Percentiles rank a stretch among this genome's conserved stretches.
Conservation (phyloP, 2,888 invertebrate species). For the Rotaria magnacalcarata region DNA sequence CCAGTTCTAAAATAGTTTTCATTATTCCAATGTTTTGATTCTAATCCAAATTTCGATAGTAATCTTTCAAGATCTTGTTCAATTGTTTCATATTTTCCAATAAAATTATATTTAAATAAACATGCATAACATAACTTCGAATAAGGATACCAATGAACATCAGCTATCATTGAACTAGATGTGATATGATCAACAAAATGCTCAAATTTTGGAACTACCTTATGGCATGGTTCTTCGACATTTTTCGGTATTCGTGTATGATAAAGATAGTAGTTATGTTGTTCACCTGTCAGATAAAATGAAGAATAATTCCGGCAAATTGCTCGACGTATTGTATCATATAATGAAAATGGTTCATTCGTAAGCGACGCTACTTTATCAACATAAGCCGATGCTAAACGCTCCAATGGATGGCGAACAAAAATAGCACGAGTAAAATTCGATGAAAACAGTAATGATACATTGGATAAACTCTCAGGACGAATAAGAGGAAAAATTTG, state of each 20-base stretch:
- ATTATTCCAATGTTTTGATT: background rate
- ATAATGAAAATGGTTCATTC: constrained; percentile 59
- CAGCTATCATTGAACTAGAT: too few relatives aligned
- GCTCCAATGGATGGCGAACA: constrained; percentile 82
- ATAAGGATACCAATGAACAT: too few relatives aligned
- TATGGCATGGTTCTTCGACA: background rate
- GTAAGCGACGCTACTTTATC: constrained; percentile 71
- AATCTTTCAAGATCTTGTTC: too few relatives aligned
- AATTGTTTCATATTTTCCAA: too few relatives aligned
- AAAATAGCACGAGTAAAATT: constrained; percentile 66
- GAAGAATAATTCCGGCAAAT: constrained; percentile 59
- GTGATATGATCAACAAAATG: too few relatives aligned
- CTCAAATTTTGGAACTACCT: background rate
- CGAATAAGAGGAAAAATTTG: background rate
- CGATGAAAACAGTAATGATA: background rate
- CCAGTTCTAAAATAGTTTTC: background rate
- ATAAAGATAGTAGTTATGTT: too few relatives aligned
- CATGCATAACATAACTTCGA: too few relatives aligned
- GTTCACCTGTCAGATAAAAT: too few relatives aligned
- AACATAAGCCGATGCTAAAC: constrained; percentile 79
- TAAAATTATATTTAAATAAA: too few relatives aligned
- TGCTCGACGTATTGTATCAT: constrained; percentile 65
- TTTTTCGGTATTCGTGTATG: background rate
- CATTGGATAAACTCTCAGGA: background rate
- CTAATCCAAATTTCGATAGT: background rate